Percentiles rank a stretch among this genome's conserved stretches.
Conservation (phyloP, 2,888 invertebrate genomes). For the Mythimna pallens region DNA sequence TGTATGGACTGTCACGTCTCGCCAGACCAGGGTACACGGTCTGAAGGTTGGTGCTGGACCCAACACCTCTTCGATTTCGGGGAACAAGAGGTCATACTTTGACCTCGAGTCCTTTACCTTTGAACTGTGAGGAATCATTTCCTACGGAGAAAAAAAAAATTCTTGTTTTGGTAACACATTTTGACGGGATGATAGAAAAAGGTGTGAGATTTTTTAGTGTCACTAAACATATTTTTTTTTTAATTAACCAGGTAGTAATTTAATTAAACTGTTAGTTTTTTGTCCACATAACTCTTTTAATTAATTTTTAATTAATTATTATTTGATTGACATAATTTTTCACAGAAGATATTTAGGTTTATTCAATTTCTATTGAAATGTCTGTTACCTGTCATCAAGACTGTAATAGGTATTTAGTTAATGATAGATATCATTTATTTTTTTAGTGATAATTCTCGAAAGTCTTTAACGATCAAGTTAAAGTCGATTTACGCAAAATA, state of each 20-base stretch:
- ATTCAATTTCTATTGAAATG: too few relatives aligned
- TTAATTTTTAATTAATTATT: too few relatives aligned
- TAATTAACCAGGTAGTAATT: too few relatives aligned
- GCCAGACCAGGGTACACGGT: conserved; percentile 95
- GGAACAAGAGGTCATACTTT: conserved; percentile 77
- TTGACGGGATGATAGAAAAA: too few relatives aligned
- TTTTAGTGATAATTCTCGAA: not conserved
- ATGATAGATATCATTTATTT: not conserved
- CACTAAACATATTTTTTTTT: too few relatives aligned
- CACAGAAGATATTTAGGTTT: too few relatives aligned
- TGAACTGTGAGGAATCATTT: conserved; percentile 71
- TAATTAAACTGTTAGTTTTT: too few relatives aligned
- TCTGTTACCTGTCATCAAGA: too few relatives aligned
- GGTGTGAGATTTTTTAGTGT: too few relatives aligned
- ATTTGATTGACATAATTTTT: too few relatives aligned
- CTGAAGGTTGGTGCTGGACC: conserved; percentile 90
- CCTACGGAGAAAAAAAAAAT: conserved; percentile 64
- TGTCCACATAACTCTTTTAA: too few relatives aligned
- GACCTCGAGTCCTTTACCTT: conserved; percentile 53
- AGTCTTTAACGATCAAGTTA: not conserved
- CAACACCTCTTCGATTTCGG: conserved; percentile 86
- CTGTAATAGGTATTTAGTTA: not conserved
- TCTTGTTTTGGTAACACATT: not conserved
- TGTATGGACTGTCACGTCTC: conserved; percentile 94
- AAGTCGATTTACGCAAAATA: not conserved